Base-by-base conservation (phyloP, 2,113 vertebrate species). In the Quiscalus mexicanus region DNA sequence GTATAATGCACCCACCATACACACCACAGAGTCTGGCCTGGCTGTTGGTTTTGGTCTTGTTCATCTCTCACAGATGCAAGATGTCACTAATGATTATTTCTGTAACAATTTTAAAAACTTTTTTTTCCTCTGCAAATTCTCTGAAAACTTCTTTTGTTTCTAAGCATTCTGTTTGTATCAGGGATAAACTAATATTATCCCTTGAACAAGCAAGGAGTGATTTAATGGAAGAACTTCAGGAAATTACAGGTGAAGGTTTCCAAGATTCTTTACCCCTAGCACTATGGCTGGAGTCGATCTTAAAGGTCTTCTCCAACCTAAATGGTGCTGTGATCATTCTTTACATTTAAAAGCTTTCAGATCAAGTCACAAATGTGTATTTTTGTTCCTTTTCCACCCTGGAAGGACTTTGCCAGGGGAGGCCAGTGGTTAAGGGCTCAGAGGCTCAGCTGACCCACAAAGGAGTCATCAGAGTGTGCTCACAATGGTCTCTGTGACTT, bases 401-500 rank as follows among this genome's bases (percentile, higher is more conserved):
- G 23, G 47, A 19, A 58, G 16, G 69, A 8, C 35, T 50, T 16
- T 84, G 52, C 52, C 31, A 10, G 42, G 65, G 24, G 9, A 23
- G 3, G 22, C 45, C n/a, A 31, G 9, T 0, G 5, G 15, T 10
- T 30, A 15, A 37, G 17, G 22, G 10, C 52, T 64, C 19, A 25
- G 42, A 27, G 35, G 25, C 42, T 76, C 30, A 21, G 62, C 19
- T 42, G 56, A 19, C 11, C 15, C 14, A 12, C n/a, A 9, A 13
- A 31, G 63, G 68, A 49, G 11, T 3, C 15, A 7, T 3, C 35
- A 7, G 9, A 9, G 1, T 1, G 20, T 8, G n/a, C 8, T 1
- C 41, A 15, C 1, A 3, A 1, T 2, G 3, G 1, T 33, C 3
- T 3, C 44, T 11, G 30, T 30, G 33, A 3, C 5, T 4, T 16